Evolutionary conservation across 2,797 vertebrate species (phyloP).

Genomic region (Acanthornis magna): DNA sequence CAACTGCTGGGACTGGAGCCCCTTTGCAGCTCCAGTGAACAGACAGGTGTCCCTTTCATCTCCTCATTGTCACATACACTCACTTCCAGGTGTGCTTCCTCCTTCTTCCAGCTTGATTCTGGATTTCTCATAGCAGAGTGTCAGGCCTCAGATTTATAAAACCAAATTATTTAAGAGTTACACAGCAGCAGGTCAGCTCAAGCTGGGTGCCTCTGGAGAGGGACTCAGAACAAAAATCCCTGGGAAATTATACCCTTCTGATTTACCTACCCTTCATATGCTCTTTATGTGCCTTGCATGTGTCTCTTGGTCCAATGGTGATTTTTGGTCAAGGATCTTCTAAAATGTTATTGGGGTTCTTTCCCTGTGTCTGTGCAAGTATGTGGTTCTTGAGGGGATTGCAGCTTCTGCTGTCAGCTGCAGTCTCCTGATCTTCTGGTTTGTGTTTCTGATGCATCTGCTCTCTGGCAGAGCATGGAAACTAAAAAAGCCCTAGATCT

Average conservation of each 20-base stretch:
- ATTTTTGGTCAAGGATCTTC: not conserved
- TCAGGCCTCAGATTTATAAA: not conserved
- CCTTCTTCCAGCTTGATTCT: not conserved
- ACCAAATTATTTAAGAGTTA: not conserved
- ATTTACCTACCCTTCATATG: not conserved
- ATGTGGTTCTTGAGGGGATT: not conserved
- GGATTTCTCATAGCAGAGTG: not conserved
- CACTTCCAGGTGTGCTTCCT: not conserved
- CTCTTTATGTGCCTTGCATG: accelerated
- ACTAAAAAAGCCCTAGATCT: not conserved
- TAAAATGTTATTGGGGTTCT: not conserved
- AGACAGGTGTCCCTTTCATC: not conserved
- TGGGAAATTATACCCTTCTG: not conserved
- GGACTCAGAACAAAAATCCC: not conserved
- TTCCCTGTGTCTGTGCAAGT: not conserved
- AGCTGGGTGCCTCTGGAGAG: not conserved
- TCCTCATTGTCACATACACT: not conserved
- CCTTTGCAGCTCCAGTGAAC: not conserved
- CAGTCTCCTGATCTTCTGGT: not conserved
- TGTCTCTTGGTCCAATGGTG: not conserved
- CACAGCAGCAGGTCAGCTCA: not conserved
- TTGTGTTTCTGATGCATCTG: not conserved
- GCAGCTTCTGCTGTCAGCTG: not conserved
- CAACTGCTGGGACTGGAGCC: not conserved
- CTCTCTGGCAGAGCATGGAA: not conserved